Base-by-base conservation (phyloP, 2,797 vertebrate species). In the Muscicapa striata region DNA sequence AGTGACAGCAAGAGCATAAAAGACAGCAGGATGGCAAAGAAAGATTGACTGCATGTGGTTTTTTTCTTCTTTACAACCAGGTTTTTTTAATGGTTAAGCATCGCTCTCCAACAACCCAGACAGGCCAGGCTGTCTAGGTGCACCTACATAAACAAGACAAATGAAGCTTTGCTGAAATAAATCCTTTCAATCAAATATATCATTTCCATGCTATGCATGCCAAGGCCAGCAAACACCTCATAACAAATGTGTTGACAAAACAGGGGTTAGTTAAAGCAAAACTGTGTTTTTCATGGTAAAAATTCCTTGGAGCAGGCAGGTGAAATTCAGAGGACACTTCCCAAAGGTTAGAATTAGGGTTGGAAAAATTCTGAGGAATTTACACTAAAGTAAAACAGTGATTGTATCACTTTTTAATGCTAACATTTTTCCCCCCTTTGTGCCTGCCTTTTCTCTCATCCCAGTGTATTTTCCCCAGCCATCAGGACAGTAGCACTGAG, bases 1-100 rank as follows among this genome's bases (percentile, higher is more conserved):
- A 97, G 96, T 96, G 97, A 97, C 92, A 97, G 86, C 74, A 92
- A 96, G 95, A 90, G 75, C 76, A 73, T 91, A 73, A 77, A 94
- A 93, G 74, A 93, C 78, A 96, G 80, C 68, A 97, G 83, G 93
- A 94, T 93, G 85, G 73, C 83, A 90, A 67, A 94, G 49, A 94
- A 86, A 93, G 87, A 94, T 64, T 85, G 95, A 96, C 84, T 79
- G 48, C 49, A 22, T 69, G 84, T 69, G 43, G 29, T 52, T 95
- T 97, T 95, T 95, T 87, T 41, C 46, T 81, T 89, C 80, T 78
- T 95, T 67, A 74, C 72, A 92, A 61, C 66, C 57, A 49, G 38
- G 6, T 27, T 79, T 84, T 89, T 79, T 19, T 68, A 87, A 45
- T 43, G 75, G 26, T 91, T 93, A 74, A 94, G 92, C n/a, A 41